Conservation (phyloP, 1,140 invertebrate genomes). For the Brachionus rubens region DNA sequence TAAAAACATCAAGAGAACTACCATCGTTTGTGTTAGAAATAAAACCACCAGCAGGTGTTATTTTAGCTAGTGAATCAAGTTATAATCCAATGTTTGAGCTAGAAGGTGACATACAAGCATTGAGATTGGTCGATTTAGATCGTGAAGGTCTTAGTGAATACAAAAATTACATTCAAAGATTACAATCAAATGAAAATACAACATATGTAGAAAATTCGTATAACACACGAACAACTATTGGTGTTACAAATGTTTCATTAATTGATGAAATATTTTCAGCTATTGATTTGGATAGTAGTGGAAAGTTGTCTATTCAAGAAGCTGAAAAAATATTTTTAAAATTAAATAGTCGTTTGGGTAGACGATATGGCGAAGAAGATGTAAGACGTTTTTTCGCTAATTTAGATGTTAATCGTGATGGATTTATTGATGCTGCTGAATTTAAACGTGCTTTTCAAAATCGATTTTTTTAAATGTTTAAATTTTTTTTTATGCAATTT, state of each 20-base stretch:
- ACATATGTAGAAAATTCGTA: neutral
- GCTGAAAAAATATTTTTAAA: constrained; percentile 38
- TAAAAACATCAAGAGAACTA: constrained; percentile 39
- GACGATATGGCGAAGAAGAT: constrained; percentile 14
- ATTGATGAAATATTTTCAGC: constrained; percentile 24
- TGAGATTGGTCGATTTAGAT: constrained; percentile 34
- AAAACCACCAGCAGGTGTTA: constrained; percentile 41
- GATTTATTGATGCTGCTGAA: constrained; percentile 17
- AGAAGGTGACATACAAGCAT: constrained; percentile 44
- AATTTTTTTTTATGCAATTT: too few species aligned
- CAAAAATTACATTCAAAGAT: neutral
- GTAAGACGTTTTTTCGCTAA: constrained; percentile 1
- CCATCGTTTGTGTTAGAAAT: constrained; percentile 42
- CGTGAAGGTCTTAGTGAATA: constrained; percentile 44
- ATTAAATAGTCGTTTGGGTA: constrained; percentile 28
- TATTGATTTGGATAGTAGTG: constrained; percentile 14
- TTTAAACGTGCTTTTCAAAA: neutral
- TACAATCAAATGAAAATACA: neutral
- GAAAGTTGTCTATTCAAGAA: constrained; percentile 10
- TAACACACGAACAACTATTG: too few species aligned
- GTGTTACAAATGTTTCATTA: neutral
- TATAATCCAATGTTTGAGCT: neutral
- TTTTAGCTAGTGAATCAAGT: constrained; percentile 8
- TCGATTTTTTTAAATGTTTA: neutral
- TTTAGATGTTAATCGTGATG: constrained; percentile 23